These are phyloP conservation scores for Actenoides hombroni DNA, from an alignment of 2,113 vertebrate species.

Conservation along the genomic window DNA sequence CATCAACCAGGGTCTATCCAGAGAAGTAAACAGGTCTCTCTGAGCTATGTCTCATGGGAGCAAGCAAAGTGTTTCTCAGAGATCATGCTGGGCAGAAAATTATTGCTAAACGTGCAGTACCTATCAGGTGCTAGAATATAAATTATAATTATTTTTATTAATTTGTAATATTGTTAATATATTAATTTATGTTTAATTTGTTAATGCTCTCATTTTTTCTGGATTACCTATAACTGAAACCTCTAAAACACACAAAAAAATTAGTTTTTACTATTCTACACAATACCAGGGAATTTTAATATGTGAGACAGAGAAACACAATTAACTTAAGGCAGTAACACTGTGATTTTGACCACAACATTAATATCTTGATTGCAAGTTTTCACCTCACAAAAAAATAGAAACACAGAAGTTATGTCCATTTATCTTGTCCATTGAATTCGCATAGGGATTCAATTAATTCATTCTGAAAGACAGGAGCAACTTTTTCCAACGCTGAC, in stretches of 20 bases:
- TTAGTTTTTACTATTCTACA: neutral
- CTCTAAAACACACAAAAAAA: neutral
- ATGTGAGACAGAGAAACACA: neutral
- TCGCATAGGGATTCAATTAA: neutral
- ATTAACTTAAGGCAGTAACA: neutral
- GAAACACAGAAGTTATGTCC: neutral
- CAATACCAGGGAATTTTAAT: neutral
- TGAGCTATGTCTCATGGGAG: neutral
- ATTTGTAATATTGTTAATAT: too few species aligned
- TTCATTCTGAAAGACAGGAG: neutral
- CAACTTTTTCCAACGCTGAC: neutral
- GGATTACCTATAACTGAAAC: neutral
- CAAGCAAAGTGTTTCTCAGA: neutral
- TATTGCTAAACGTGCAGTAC: neutral
- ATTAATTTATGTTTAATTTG: neutral
- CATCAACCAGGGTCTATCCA: neutral
- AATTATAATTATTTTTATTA: too few species aligned
- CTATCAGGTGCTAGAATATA: neutral
- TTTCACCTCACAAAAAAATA: neutral
- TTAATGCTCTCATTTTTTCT: neutral
- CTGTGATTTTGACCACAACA: neutral
- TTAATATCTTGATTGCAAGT: neutral
- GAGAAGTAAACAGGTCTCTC: neutral
- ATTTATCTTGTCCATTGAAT: neutral
- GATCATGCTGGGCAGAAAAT: neutral